Evolutionary conservation across 2,888 invertebrate species (phyloP).

Genomic region (Serripes groenlandicus): DNA sequence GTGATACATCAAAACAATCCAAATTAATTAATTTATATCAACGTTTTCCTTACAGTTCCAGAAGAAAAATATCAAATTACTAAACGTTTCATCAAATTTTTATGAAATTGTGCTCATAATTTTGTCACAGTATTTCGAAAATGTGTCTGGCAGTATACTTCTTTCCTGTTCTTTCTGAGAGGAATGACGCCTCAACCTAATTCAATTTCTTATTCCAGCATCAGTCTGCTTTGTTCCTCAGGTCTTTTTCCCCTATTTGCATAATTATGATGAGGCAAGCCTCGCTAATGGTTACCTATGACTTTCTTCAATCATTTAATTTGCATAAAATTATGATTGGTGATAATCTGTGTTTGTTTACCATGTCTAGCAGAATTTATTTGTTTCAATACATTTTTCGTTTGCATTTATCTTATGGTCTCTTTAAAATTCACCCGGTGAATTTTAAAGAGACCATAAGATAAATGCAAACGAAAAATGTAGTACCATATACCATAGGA

Average conservation of each 20-base stretch:
- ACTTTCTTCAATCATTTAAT: not conserved
- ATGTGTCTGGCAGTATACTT: slow-evolving; percentile 13
- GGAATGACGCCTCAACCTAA: not conserved
- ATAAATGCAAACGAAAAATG: too few relatives aligned
- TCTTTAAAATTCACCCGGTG: too few relatives aligned
- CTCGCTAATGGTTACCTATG: slow-evolving; percentile 2
- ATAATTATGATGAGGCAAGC: not conserved
- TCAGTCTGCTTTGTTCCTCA: not conserved
- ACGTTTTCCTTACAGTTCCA: not conserved
- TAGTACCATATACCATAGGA: too few relatives aligned
- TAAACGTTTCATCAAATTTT: slow-evolving; percentile 14
- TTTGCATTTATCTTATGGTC: too few relatives aligned
- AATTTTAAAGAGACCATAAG: too few relatives aligned
- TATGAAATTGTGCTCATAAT: slow-evolving; percentile 13
- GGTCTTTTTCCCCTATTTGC: slow-evolving; percentile 1
- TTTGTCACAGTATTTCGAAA: slow-evolving; percentile 13
- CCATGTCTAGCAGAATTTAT: too few relatives aligned
- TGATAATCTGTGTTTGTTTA: too few relatives aligned
- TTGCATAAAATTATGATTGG: slow-evolving; percentile 19
- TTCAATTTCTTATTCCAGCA: not conserved
- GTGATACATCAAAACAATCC: slow-evolving; percentile 5
- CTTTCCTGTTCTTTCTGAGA: slow-evolving; percentile 15
- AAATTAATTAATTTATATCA: slow-evolving; percentile 10
- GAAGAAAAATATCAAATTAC: slow-evolving; percentile 1
- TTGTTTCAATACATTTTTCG: too few relatives aligned